Evolutionary conservation across 2,113 vertebrate genomes (phyloP).

Genomic region (Accipiter virgatus): DNA sequence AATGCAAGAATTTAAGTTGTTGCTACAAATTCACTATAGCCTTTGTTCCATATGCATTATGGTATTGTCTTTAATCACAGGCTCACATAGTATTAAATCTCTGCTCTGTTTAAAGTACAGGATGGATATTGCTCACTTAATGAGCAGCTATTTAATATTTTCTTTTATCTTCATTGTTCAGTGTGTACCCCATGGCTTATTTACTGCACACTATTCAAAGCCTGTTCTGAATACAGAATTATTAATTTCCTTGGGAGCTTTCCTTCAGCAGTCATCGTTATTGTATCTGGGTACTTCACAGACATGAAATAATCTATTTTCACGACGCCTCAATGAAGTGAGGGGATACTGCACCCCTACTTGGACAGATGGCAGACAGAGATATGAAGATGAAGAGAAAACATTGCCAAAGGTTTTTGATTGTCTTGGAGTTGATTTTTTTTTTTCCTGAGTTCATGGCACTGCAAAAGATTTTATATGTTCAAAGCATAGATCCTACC

Average conservation of each 20-base stretch:
- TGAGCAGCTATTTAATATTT: conserved; percentile 45
- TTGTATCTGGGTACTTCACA: conserved; percentile 22
- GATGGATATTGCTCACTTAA: conserved; percentile 18
- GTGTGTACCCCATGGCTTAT: conserved; percentile 30
- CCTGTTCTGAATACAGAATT: conserved; percentile 27
- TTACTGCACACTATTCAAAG: conserved; percentile 46
- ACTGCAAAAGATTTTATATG: background rate
- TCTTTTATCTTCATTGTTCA: conserved; percentile 58
- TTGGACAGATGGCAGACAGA: background rate
- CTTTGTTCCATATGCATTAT: background rate
- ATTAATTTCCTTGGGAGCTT: conserved; percentile 41
- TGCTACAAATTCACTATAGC: background rate
- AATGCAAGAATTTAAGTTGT: background rate
- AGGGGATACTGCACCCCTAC: background rate
- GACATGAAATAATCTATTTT: conserved; percentile 11
- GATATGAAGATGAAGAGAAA: background rate
- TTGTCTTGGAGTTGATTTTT: background rate
- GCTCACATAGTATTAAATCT: background rate
- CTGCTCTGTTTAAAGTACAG: background rate
- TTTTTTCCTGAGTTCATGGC: background rate
- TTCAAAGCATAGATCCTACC: background rate
- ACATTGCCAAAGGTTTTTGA: background rate
- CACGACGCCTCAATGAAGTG: background rate
- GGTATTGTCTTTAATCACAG: background rate
- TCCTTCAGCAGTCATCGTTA: conserved; percentile 17